These are phyloP conservation scores for Junonia oenone DNA, from an alignment of 2,888 invertebrate genomes.

Conservation along the genomic window DNA sequence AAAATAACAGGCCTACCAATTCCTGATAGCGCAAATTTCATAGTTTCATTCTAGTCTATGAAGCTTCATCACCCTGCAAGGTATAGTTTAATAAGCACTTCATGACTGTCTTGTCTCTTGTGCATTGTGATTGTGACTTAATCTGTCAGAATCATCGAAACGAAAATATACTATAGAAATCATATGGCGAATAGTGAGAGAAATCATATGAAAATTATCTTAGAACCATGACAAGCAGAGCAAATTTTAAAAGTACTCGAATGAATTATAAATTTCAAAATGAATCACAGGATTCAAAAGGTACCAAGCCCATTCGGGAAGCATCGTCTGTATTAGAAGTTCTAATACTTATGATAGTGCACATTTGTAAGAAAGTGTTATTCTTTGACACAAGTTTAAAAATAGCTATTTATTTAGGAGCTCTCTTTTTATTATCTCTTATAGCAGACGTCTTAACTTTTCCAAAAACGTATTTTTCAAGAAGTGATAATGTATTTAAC, in stretches of 20 bases:
- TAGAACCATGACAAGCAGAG: constrained; percentile 59
- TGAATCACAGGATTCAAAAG: constrained; percentile 74
- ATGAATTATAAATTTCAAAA: constrained; percentile 70
- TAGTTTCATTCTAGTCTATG: too few species aligned
- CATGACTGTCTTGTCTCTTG: too few species aligned
- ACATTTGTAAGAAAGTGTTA: constrained; percentile 91
- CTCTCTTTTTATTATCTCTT: constrained; percentile 90
- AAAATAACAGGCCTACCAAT: too few species aligned
- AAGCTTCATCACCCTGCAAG: too few species aligned
- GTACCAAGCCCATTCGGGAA: constrained; percentile 90
- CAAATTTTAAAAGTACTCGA: constrained; percentile 56
- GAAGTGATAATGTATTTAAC: constrained; percentile 95
- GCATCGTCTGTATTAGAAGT: constrained; percentile 91
- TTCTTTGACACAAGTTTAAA: constrained; percentile 92
- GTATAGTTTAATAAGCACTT: too few species aligned
- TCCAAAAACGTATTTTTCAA: constrained; percentile 92
- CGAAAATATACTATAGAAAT: not conserved
- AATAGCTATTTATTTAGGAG: constrained; percentile 90
- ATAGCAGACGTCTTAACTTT: constrained; percentile 90
- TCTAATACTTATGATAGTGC: constrained; percentile 88
- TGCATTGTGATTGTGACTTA: not conserved
- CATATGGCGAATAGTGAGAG: not conserved
- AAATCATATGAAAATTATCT: constrained; percentile 3
- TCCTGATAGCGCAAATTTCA: too few species aligned
- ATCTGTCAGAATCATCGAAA: not conserved